These are phyloP conservation scores for Ceriagrion tenellum DNA, from an alignment of 2,888 invertebrate genomes.

Conservation along the genomic window DNA sequence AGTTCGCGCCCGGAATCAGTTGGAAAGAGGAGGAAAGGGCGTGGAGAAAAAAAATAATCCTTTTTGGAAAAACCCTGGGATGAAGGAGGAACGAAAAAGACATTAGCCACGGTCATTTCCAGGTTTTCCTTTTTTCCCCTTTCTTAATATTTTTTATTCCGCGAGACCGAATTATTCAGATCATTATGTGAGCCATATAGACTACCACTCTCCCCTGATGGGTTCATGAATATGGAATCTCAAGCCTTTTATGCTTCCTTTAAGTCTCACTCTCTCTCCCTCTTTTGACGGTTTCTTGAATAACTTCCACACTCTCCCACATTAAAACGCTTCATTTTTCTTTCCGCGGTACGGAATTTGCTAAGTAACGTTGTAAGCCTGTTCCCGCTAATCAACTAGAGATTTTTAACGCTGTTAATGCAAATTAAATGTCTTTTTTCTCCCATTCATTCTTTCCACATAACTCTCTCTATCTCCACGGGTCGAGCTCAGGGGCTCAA, in stretches of 20 bases:
- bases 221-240: constrained; percentile 24
- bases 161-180: constrained; percentile 8
- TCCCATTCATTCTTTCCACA: background rate
- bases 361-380: background rate
- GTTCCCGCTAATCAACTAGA: background rate
- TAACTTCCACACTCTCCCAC: background rate
- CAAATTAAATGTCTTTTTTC: background rate
- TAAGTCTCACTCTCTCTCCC: background rate
- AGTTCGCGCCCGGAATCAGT: background rate
- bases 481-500: background rate
- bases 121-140: background rate
- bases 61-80: background rate
- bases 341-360: background rate
- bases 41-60: too few species aligned
- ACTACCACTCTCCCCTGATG: background rate
- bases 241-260: background rate
- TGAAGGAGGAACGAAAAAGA: background rate
- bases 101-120: background rate
- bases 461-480: too few species aligned
- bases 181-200: constrained; percentile 26
- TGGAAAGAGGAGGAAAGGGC: background rate
- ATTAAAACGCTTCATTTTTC: constrained; percentile 25
- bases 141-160: background rate
- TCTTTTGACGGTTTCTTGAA: background rate
- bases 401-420: constrained; percentile 7